Base-by-base conservation (phyloP, 2,797 vertebrate species). In the Poeciliopsis paucimaculata region DNA sequence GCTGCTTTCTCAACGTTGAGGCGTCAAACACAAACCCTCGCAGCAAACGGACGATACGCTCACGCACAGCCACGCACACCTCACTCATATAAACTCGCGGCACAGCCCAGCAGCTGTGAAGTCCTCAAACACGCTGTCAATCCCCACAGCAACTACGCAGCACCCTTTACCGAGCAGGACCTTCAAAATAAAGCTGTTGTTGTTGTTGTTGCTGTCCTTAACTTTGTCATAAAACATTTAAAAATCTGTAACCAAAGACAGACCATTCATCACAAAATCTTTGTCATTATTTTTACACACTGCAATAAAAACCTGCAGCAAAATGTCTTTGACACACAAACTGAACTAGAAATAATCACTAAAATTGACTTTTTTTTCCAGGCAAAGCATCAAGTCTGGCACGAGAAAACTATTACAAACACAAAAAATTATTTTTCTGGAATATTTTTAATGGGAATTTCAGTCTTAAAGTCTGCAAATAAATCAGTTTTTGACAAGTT, bases 171-270 rank as follows among this genome's bases (percentile, higher is more conserved):
- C 60, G 77, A 4, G 0, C 0, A 4, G 0, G 0, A 0, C 5
- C 78, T 90, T 78, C 87, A 89, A 64, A 91, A 76, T 89, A 86
- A 89, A 83, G 72, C n/a, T n/a, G n/a, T 75, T 3, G 1, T 3
- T 1, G 6, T 16, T n/a, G 2, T 55, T 55, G 2, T 9, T 26
- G 26, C 26, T 26, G 51, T 53, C 23, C 23, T 53, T 53, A 53
- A 53, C 1, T 64, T 64, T 36, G 8, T 36, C 62, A 36, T 31
- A 64, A 64, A 36, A 36, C 16, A 20, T 34, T 9, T 2, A 1
- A 36, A 62, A 62, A 34, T 34, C 5, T 28, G 55, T 15, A 31
- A 34, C 15, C 60, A 34, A 62, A 31, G 18, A 31, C 31, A 34
- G 28, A 62, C 8, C 20, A 36, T 10, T 36, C 16, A 36, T 36